Evolutionary conservation across 2,888 invertebrate species (phyloP).

Genomic region (Enchytraeus crypticus): DNA sequence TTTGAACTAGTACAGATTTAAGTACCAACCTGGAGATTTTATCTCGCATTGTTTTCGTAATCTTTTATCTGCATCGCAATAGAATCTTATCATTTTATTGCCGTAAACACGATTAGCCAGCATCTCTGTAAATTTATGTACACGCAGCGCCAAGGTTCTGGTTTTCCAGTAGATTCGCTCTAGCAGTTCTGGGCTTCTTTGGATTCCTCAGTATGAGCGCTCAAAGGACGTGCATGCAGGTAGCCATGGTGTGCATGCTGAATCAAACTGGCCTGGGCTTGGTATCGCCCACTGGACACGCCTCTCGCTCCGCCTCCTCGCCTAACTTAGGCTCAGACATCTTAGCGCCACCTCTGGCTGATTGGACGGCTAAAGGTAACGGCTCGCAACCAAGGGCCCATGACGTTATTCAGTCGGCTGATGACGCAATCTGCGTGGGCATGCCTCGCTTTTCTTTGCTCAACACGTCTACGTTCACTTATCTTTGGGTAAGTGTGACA

Average conservation of each 20-base stretch:
- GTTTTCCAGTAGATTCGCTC: constrained; percentile 37
- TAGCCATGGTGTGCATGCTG: constrained; percentile 56
- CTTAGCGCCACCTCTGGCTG: background rate
- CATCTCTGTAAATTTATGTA: too few relatives aligned
- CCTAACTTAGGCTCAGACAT: background rate
- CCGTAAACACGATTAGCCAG: too few relatives aligned
- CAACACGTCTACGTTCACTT: constrained; percentile 1
- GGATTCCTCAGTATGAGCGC: constrained; percentile 60
- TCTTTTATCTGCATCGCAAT: too few relatives aligned
- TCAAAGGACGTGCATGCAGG: constrained; percentile 53
- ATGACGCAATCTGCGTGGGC: background rate
- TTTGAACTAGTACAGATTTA: too few relatives aligned
- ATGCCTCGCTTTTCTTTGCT: constrained; percentile 3
- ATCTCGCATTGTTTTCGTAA: too few relatives aligned
- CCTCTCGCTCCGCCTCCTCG: background rate
- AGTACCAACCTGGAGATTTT: too few relatives aligned
- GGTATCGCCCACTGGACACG: background rate
- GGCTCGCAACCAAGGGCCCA: background rate
- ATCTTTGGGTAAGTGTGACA: constrained; percentile 4
- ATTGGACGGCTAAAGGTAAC: background rate
- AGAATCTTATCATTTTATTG: too few relatives aligned
- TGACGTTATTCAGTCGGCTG: too few relatives aligned
- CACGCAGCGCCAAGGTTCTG: constrained; percentile 29
- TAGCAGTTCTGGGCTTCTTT: constrained; percentile 41
- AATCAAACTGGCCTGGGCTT: constrained; percentile 37